Evolutionary conservation across 2,113 vertebrate species (phyloP).

Genomic region (Phalacrocorax brasilianus): DNA sequence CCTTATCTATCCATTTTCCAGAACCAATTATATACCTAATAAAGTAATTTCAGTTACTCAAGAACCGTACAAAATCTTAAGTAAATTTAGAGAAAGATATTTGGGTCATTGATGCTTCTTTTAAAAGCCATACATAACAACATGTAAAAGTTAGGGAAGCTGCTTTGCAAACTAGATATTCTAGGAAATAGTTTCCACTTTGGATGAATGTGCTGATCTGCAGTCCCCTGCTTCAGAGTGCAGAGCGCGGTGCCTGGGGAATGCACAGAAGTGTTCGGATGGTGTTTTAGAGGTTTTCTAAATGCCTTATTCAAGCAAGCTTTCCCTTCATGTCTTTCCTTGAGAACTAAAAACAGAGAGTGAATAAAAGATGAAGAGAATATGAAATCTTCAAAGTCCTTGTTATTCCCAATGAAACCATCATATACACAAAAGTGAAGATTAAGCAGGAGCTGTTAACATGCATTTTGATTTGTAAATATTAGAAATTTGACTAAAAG

Average conservation of each 20-base stretch:
- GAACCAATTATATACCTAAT: not conserved
- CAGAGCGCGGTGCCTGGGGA: not conserved
- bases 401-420: not conserved
- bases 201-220: conserved; percentile 22
- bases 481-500: not conserved
- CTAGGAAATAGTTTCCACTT: conserved; percentile 28
- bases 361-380: not conserved
- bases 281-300: not conserved
- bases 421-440: not conserved
- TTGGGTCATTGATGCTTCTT: not conserved
- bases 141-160: not conserved
- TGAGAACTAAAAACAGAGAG: not conserved
- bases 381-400: not conserved
- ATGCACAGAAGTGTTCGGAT: not conserved
- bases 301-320: not conserved
- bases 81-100: not conserved
- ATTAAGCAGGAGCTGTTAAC: not conserved
- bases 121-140: not conserved
- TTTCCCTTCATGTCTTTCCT: not conserved
- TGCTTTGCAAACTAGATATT: conserved; percentile 7
- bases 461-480: not conserved
- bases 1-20: not conserved
- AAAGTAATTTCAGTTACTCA: not conserved
- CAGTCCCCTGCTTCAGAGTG: not conserved
- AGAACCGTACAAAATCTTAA: not conserved